Evolutionary conservation across 1,140 invertebrate genomes (phyloP).

Genomic region (Aphaenogaster rudis): DNA sequence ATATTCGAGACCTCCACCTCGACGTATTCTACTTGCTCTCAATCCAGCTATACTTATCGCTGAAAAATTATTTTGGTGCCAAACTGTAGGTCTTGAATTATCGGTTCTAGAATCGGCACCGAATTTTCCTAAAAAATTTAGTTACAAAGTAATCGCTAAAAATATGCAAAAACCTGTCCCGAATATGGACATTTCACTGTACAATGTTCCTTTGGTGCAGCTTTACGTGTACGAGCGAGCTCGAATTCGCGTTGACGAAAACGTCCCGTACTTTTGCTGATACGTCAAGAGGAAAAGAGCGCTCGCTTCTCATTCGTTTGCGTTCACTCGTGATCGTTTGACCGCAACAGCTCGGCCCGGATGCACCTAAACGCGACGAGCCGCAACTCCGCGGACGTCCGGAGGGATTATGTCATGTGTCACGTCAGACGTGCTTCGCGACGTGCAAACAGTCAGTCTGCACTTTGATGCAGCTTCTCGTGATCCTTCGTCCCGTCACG

Average conservation of each 20-base stretch:
- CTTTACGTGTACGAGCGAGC: not conserved
- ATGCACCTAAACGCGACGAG: not conserved
- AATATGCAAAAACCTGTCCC: too few relatives aligned
- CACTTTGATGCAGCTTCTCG: conserved; percentile 1
- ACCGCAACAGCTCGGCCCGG: not conserved
- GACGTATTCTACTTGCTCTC: too few relatives aligned
- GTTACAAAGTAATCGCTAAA: too few relatives aligned
- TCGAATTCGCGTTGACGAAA: not conserved
- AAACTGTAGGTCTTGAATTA: too few relatives aligned
- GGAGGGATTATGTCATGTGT: conserved; percentile 15
- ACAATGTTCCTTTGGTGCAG: too few relatives aligned
- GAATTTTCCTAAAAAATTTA: too few relatives aligned
- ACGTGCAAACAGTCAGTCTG: not conserved
- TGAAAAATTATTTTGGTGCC: too few relatives aligned
- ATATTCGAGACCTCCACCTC: too few relatives aligned
- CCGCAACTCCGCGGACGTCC: not conserved
- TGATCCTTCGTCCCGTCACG: not conserved
- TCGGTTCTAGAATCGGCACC: too few relatives aligned
- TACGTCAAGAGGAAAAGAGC: not conserved
- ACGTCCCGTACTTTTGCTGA: not conserved
- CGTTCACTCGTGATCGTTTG: not conserved
- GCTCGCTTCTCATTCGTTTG: not conserved
- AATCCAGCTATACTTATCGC: too few relatives aligned
- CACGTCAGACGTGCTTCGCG: not conserved
- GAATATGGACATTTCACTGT: too few relatives aligned